Evolutionary conservation across 1,140 invertebrate species (phyloP).

Genomic region (Heliothis virescens): DNA sequence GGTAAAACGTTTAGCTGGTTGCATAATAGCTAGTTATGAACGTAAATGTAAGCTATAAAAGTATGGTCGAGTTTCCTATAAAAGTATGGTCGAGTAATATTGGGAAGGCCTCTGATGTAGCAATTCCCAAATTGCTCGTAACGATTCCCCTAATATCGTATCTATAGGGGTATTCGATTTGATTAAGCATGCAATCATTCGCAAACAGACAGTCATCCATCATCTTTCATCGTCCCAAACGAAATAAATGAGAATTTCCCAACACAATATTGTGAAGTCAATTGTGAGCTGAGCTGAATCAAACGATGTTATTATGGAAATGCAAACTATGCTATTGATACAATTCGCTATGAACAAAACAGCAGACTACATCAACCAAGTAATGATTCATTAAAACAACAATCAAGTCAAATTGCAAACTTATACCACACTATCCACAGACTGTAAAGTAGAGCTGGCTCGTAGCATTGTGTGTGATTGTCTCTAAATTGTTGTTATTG

Average conservation of each 20-base stretch:
- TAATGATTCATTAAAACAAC: not conserved
- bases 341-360: too few relatives aligned
- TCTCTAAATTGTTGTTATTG: conserved; percentile 47
- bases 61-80: not conserved
- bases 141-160: not conserved
- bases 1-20: not conserved
- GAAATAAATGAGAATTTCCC: not conserved
- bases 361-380: not conserved
- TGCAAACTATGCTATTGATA: too few relatives aligned
- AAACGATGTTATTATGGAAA: too few relatives aligned
- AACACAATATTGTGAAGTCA: not conserved
- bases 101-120: conserved; percentile 5
- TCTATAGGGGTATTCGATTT: conserved; percentile 24
- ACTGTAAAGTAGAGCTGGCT: conserved; percentile 20
- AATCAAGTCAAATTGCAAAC: conserved; percentile 20
- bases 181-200: conserved; percentile 27
- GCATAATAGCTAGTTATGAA: conserved; percentile 24
- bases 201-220: conserved; percentile 5
- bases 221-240: not conserved
- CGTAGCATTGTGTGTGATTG: conserved; percentile 44
- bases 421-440: not conserved
- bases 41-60: not conserved
- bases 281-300: not conserved
- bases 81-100: not conserved
- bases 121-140: conserved; percentile 2